Conservation (phyloP, 23 tunicate genomes). For the Halocynthia roretzi region DNA sequence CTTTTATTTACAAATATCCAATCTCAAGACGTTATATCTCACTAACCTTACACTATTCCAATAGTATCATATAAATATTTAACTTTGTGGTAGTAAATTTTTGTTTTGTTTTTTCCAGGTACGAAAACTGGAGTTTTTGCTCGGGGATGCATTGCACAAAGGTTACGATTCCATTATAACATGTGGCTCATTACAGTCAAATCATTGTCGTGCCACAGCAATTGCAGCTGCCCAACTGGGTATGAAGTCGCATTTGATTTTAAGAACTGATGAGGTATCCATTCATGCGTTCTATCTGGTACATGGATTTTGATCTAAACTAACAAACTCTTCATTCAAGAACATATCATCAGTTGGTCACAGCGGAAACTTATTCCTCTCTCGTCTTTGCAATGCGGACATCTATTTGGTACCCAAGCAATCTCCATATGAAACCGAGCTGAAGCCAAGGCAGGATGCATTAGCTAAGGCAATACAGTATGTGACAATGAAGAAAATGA, state of each 20-base stretch:
- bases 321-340: background rate
- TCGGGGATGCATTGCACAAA: constrained; percentile 63
- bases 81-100: background rate
- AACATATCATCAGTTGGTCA: background rate
- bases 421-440: constrained; percentile 41
- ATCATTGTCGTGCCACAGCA: constrained; percentile 94
- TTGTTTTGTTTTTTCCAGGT: constrained; percentile 13
- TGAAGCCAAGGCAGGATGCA: constrained; percentile 43
- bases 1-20: too few species aligned
- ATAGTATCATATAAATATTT: too few species aligned
- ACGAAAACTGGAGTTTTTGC: constrained; percentile 76
- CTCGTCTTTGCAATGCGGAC: constrained; percentile 34
- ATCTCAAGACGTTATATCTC: too few species aligned
- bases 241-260: constrained; percentile 63
- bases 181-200: constrained; percentile 73
- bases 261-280: constrained; percentile 22
- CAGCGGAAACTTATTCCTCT: constrained; percentile 72
- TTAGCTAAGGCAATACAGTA: constrained; percentile 35
- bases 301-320: background rate
- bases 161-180: constrained; percentile 69
- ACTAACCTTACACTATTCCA: too few species aligned
- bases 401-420: constrained; percentile 55
- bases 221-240: constrained; percentile 76
- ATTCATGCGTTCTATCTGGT: background rate
- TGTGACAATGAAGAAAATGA: background rate